Evolutionary conservation across 2,888 invertebrate genomes (phyloP), one percentile per base, ranked within the genome.

Genomic region (Luffia ferchaultella): DNA sequence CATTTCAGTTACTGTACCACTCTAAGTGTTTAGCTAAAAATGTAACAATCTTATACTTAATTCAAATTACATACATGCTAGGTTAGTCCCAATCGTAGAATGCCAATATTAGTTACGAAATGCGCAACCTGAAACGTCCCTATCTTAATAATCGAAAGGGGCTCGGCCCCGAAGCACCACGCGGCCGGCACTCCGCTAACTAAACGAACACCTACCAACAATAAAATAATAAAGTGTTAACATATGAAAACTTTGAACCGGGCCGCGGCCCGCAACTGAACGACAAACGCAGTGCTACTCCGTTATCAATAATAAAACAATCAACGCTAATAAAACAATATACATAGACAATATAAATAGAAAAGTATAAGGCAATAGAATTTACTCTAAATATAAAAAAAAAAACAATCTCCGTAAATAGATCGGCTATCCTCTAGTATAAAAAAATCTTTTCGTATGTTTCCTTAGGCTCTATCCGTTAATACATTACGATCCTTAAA

Each of bases 61-160:
- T 82, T 79, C 75, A 82, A 82, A 82, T 74, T 76, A 77, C 76
- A 76, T 82, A 80, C 77, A 79, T 76, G 78, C 83, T 85, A 84
- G 80, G 84, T 85, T 85, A 85, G 85, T 85, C 85, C 85, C 85
- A 83, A 84, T 83, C 82, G 80, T 80, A 82, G 78, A 82, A 85
- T 84, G 84, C 85, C 83, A 82, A 83, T 83, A 80, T 82, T 76
- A 78, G 82, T 78, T 73, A 80, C 78, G 76, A 79, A 77, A 80
- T 74, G 80, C 78, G 77, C 76, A 76, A 80, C 77, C 70, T 74
- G 73, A 73, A 73, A 73, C 76, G 76, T 71, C 76, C 66, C 67
- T 76, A 73, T 66, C 75, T 76, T 76, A 66, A 76, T 68, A 76
- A 76, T 72, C 72, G 76, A 74, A 73, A 64, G 76, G 73, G 77